Percentiles rank a stretch among this genome's conserved stretches.
phyloP scores from a whole-genome alignment of 2,113 vertebrate species.

The Calidris pugnax region DNA sequence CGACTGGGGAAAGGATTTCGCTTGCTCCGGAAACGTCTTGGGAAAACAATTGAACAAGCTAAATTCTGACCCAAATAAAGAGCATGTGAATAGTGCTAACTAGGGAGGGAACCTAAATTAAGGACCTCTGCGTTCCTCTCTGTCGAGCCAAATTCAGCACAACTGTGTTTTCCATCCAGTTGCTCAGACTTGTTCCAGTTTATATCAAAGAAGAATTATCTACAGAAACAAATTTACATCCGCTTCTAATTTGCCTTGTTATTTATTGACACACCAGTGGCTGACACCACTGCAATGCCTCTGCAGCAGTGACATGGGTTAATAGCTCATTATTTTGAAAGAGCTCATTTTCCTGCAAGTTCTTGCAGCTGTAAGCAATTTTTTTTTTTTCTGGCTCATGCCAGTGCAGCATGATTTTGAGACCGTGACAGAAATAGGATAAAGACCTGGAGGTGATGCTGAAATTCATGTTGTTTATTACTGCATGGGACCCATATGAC shows the following conservation, averaged over 20 bases:
- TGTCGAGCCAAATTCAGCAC: neutral
- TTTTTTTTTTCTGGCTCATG: conserved; percentile 9
- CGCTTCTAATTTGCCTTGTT: conserved; percentile 28
- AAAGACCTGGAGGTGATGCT: conserved; percentile 1
- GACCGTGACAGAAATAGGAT: conserved; percentile 31
- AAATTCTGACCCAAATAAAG: neutral
- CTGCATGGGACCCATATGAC: neutral
- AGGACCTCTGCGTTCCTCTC: conserved; percentile 9
- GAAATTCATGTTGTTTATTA: conserved; percentile 20
- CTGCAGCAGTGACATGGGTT: conserved; percentile 47
- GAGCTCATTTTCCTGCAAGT: conserved; percentile 47
- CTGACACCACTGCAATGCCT: conserved; percentile 47
- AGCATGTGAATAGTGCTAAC: conserved; percentile 4
- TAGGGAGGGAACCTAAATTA: conserved; percentile 27
- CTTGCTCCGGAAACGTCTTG: neutral
- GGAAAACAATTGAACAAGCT: neutral
- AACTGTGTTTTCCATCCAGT: conserved; percentile 50
- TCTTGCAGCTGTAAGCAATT: conserved; percentile 64
- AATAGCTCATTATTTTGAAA: conserved; percentile 62
- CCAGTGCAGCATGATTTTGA: conserved; percentile 33
- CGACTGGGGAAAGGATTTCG: neutral
- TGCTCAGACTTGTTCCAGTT: conserved; percentile 48
- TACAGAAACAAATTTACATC: conserved; percentile 30
- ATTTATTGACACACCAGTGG: conserved; percentile 42
- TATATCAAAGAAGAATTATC: conserved; percentile 29